Conservation (phyloP, 2,797 vertebrate genomes). For the Dicrostonyx torquatus region DNA sequence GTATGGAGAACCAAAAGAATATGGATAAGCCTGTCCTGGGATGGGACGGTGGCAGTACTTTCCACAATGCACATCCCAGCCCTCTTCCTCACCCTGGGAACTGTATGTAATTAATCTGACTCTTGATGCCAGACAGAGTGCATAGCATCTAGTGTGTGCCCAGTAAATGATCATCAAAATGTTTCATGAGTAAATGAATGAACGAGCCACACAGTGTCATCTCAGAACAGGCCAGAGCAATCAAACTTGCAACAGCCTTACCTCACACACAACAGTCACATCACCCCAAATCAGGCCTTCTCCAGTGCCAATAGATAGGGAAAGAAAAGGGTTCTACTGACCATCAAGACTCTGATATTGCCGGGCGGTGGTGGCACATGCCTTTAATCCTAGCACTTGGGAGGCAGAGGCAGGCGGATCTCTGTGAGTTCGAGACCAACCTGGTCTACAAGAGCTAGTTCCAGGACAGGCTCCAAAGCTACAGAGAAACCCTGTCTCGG, state of each 20-base stretch:
- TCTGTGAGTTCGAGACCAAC: no score
- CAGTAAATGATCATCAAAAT: neutral
- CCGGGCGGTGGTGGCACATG: no score
- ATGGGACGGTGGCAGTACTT: neutral
- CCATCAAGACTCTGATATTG: neutral
- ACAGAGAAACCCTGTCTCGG: no score
- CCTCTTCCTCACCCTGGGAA: neutral
- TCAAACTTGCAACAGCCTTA: constrained; percentile 36
- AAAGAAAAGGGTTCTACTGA: constrained; percentile 29
- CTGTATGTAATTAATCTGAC: neutral
- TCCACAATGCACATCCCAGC: neutral
- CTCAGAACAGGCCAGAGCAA: neutral
- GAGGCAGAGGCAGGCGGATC: no score
- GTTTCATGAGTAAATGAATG: constrained; percentile 34
- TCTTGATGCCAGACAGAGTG: neutral
- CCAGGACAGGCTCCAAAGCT: no score
- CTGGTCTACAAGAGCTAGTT: no score
- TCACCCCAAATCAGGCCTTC: constrained; percentile 9
- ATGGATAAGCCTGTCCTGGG: neutral
- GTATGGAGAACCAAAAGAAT: neutral
- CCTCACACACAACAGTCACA: constrained; percentile 31
- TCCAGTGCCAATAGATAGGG: neutral
- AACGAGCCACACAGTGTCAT: constrained; percentile 15
- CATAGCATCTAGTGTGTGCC: neutral
- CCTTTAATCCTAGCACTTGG: no score